phyloP scores from a whole-genome alignment of 2,797 vertebrate genomes.

The Anguilla obscura region DNA sequence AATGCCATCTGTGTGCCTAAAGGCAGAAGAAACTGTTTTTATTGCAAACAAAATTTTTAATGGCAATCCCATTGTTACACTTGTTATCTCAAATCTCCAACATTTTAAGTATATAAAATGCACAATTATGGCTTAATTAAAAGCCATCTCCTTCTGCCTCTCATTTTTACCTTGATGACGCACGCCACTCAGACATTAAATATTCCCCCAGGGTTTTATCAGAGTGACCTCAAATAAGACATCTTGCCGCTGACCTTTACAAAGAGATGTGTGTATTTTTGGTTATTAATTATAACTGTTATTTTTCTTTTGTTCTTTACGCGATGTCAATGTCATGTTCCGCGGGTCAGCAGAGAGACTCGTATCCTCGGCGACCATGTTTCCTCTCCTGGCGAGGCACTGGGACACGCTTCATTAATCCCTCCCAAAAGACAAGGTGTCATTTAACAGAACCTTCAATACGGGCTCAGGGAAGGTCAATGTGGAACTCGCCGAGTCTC shows the following conservation, averaged over 20 bases:
- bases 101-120: background rate
- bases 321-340: background rate
- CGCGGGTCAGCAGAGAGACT: slow-evolving; percentile 12
- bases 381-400: background rate
- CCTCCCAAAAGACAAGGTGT: background rate
- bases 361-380: background rate
- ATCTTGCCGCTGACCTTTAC: slow-evolving; percentile 18
- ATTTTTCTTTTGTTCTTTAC: background rate
- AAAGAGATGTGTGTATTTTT: slow-evolving; percentile 3
- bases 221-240: background rate
- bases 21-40: background rate
- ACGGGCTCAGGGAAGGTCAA: background rate
- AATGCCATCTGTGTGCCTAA: background rate
- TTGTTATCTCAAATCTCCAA: background rate
- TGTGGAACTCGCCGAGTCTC: background rate
- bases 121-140: slow-evolving; percentile 20
- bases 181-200: background rate
- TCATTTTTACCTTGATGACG: background rate
- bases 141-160: background rate
- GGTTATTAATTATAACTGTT: slow-evolving; percentile 7
- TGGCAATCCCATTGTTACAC: background rate
- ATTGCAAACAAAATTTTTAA: background rate
- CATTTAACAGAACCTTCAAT: background rate
- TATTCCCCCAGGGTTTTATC: slow-evolving; percentile 12
- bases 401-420: slow-evolving; percentile 22